phyloP scores from a whole-genome alignment of 2,888 invertebrate genomes.

The Zhengitettix transpicula region DNA sequence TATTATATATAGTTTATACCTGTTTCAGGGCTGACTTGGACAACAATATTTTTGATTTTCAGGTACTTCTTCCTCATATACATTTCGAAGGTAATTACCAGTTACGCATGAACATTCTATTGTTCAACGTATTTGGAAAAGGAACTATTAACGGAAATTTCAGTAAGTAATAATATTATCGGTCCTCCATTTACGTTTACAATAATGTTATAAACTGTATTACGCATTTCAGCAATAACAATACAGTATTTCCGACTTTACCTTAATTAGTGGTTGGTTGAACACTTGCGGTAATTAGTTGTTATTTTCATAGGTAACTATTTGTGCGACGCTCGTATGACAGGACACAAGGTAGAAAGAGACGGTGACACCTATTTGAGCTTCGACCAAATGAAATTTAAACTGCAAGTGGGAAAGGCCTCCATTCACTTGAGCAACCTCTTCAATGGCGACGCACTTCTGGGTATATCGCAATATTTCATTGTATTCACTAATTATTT shows the following conservation, averaged over 20 bases:
- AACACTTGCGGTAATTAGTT: too few relatives aligned
- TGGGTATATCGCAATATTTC: conserved; percentile 4
- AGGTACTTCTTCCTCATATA: conserved; percentile 37
- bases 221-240: too few relatives aligned
- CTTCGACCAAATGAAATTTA: conserved; percentile 5
- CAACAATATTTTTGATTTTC: conserved; percentile 44
- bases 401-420: conserved; percentile 8
- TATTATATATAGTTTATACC: neutral
- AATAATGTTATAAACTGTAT: too few relatives aligned
- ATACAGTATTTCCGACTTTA: too few relatives aligned
- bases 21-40: conserved; percentile 27
- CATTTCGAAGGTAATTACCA: conserved; percentile 49
- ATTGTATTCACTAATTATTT: neutral
- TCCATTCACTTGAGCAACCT: conserved; percentile 7
- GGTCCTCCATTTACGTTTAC: too few relatives aligned
- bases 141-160: conserved; percentile 40
- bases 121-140: conserved; percentile 41
- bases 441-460: conserved; percentile 8
- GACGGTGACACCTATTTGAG: conserved; percentile 5
- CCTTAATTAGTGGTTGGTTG: too few relatives aligned
- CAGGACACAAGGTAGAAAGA: conserved; percentile 3
- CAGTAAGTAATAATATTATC: neutral
- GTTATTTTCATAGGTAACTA: conserved; percentile 6
- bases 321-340: conserved; percentile 6
- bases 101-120: conserved; percentile 45